Base-by-base conservation (phyloP, 2,797 vertebrate species). In the Gallinago solitaria region DNA sequence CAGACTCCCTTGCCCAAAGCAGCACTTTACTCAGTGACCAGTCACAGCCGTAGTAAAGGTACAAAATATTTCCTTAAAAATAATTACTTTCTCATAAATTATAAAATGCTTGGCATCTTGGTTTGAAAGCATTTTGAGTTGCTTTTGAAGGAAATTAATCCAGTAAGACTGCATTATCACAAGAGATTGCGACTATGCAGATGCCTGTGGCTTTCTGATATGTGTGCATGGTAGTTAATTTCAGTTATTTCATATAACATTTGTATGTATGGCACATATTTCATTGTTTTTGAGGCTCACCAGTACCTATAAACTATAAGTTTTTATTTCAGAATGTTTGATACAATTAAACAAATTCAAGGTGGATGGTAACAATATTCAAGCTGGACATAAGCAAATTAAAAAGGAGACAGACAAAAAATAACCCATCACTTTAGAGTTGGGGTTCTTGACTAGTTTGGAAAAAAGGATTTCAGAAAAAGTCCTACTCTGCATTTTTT, bases 401-500 rank as follows among this genome's bases (percentile, higher is more conserved):
- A 30, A 90, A 95, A 80, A 95, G 21, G 39, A 93, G 45, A 47
- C 25, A 65, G 61, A 64, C 48, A 75, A 91, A 90, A 93, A 68
- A 79, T 45, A 87, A 48, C 54, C 16, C 43, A 69, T 74, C 57
- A 68, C 80, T 93, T 93, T 82, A 88, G 67, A 95, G 68, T 63
- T 84, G 53, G 35, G 48, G 32, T 81, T 95, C 89, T 93, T 81
- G 89, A 79, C 93, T 95, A 88, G 67, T 95, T 93, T 85, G 88
- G 83, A 96, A 94, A 92, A 71, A 95, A 75, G n/a, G 86, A 96
- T 89, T 95, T 95, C 85, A 95, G 85, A 90, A 95, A 96, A 97
- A 96, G 96, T 84, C 93, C 83, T 86, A 94, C 77, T 97, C 92
- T 96, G 91, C 94, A 90, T 95, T 95, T 97, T 95, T 95, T 95